Evolutionary conservation across 2,888 invertebrate species (phyloP), one percentile per base, ranked within the genome.

Genomic region (Cenopis cana): DNA sequence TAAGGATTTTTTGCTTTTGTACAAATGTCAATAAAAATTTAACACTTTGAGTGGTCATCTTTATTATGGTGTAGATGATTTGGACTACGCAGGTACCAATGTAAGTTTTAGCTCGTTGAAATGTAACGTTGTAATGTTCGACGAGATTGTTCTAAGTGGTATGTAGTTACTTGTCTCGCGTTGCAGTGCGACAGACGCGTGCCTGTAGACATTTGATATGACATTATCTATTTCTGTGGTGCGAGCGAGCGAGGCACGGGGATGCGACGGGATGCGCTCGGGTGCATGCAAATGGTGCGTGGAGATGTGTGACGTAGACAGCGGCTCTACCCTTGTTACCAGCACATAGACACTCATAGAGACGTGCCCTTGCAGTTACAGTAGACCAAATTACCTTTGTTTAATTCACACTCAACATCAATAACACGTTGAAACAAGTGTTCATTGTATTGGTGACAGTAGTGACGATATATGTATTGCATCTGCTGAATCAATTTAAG

Each of bases 261-360:
- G 86, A 83, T 85, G 84, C 82, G 81, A 77, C 79, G 85, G 77
- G 88, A 84, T 88, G 88, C 89, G 90, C 88, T 82, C 87, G 89
- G 83, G 83, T 89, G 89, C 89, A 88, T 86, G 84, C 89, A 92
- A 93, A 93, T 92, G 91, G 91, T 90, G 91, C 91, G 89, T 90
- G 85, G 85, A 91, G 87, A 88, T 84, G 90, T 89, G 89, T 90
- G 87, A 89, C 89, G 85, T 85, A 81, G 80, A 78, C 84, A 79
- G 76, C 78, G 77, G 76, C 78, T 81, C 83, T 82, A 85, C 87
- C 85, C 89, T 90, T 81, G 87, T 88, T 87, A 88, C 84, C 74
- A 75, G 73, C 75, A 75, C 79, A 80, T 75, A 62, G 76, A 76
- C 76, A 77, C 55, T 73, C 71, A 71, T 85, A 72, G 86, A 89